Base-by-base conservation (phyloP, 1,140 invertebrate species). In the Armadillidium nasatum region DNA sequence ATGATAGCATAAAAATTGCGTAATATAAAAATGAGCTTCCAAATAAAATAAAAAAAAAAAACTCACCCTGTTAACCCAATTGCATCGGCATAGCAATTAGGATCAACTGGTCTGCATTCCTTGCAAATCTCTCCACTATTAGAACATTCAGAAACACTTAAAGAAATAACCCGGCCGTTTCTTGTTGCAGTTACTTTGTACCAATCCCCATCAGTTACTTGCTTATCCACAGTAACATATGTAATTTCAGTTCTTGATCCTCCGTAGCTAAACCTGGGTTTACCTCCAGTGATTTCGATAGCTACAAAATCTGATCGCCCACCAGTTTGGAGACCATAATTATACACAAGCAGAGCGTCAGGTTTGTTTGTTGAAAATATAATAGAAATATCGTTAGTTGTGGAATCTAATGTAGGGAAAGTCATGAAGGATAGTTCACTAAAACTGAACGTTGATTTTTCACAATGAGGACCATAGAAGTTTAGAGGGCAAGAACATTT, bases 301-400 rank as follows among this genome's bases (percentile, higher is more conserved):
- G 95, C 94, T 44, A 98, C 89, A 83, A 97, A 97, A 83, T 97
- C 94, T 0, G 94, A 95, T 80, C 94, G 86, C 4, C 94, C 94
- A 43, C 93, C 92, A 66, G 89, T 92, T 83, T 93, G 92, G 0
- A 89, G 86, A 0, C 94, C 94, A 82, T 92, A 96, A 81, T 96
- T 97, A 85, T 97, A 97, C 0, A 96, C 86, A 0, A 98, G 84
- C 7, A 98, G 86, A 0, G 93, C 90, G 84, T 96, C 90, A 0
- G 89, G 88, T 84, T 95, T 95, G 0, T 91, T 93, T 0, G 95
- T 97, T 11, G 95, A 92, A 84, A 97, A 96, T 22, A 93, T 90
- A 43, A 97, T 90, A 0, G 93, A 92, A 72, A 96, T 94, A 81
- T 96, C 94, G 83, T 95, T 96, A 2, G 92, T 94, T 70, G 90